phyloP scores from a whole-genome alignment of 2,888 invertebrate genomes.

The Scaptomyza parva region DNA sequence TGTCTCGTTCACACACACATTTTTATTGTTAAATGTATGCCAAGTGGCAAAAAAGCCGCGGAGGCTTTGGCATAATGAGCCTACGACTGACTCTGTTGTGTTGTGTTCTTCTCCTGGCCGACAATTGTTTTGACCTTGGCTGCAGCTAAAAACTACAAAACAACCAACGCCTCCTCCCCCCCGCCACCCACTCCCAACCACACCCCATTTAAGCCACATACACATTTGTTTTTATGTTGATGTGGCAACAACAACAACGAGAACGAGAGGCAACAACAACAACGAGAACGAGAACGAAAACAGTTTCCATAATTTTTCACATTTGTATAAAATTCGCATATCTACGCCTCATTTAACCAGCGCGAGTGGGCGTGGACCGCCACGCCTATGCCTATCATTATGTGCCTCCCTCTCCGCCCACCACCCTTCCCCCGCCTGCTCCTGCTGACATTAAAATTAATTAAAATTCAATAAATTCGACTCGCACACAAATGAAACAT shows the following conservation, averaged over 20 bases:
- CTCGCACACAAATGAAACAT: constrained; percentile 66
- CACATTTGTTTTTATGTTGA: constrained; percentile 55
- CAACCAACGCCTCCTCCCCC: not conserved
- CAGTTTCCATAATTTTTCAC: constrained; percentile 65
- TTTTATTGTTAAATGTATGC: constrained; percentile 63
- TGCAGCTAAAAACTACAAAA: constrained; percentile 35
- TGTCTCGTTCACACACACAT: not conserved
- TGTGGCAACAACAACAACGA: constrained; percentile 16
- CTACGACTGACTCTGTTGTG: constrained; percentile 27
- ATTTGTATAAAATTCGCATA: constrained; percentile 62
- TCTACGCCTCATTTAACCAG: constrained; percentile 32
- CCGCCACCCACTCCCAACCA: not conserved
- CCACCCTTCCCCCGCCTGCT: not conserved
- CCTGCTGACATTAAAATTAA: constrained; percentile 69
- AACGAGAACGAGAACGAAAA: not conserved
- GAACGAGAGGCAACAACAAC: not conserved
- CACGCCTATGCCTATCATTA: constrained; percentile 65
- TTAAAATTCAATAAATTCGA: constrained; percentile 79
- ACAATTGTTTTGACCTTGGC: constrained; percentile 72
- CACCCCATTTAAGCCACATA: constrained; percentile 7
- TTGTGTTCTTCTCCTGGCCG: constrained; percentile 33
- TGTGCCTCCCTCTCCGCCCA: constrained; percentile 35
- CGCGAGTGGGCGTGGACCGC: constrained; percentile 26
- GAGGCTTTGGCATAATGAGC: constrained; percentile 75
- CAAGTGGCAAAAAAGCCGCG: constrained; percentile 63